Evolutionary conservation across 2,888 invertebrate genomes (phyloP).

Genomic region (Gibbula magus): DNA sequence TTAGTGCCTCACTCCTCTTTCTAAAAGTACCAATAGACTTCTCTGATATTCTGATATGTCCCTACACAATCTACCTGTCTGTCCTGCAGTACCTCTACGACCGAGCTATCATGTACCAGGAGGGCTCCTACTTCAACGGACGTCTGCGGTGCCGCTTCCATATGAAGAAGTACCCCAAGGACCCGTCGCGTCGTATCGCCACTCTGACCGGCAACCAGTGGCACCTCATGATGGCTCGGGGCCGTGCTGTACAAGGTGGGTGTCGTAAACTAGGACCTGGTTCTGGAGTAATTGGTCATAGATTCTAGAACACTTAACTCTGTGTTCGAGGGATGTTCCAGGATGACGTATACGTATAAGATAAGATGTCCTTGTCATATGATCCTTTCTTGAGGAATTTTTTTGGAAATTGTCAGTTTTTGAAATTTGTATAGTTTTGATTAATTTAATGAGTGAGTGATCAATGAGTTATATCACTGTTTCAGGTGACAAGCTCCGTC

Average conservation of each 20-base stretch:
- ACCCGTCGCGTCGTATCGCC: slow-evolving; percentile 42
- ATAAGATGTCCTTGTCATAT: no score
- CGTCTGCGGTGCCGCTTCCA: slow-evolving; percentile 61
- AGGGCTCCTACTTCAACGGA: slow-evolving; percentile 60
- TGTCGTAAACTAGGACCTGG: not conserved
- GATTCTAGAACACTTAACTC: no score
- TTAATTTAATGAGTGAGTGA: not conserved
- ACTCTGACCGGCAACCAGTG: slow-evolving; percentile 48
- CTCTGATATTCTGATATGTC: not conserved
- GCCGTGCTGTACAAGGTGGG: slow-evolving; percentile 50
- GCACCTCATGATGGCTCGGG: slow-evolving; percentile 65
- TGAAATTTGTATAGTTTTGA: not conserved
- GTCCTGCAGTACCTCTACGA: slow-evolving; percentile 43
- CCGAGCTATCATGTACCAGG: slow-evolving; percentile 46
- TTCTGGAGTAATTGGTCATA: no score
- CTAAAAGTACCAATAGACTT: no score
- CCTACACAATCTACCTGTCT: not conserved
- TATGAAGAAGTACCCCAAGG: slow-evolving; percentile 39
- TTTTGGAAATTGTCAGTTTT: not conserved
- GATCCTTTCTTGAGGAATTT: no score
- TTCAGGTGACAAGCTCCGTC: slow-evolving; percentile 55
- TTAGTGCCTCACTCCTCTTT: no score
- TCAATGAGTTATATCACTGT: not conserved
- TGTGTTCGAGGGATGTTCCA: no score
- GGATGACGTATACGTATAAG: no score